A percentile compares a stretch with the other conserved stretches of the same genome.
phyloP scores from a whole-genome alignment of 2,888 invertebrate species.

The Sesia bembeciformis region DNA sequence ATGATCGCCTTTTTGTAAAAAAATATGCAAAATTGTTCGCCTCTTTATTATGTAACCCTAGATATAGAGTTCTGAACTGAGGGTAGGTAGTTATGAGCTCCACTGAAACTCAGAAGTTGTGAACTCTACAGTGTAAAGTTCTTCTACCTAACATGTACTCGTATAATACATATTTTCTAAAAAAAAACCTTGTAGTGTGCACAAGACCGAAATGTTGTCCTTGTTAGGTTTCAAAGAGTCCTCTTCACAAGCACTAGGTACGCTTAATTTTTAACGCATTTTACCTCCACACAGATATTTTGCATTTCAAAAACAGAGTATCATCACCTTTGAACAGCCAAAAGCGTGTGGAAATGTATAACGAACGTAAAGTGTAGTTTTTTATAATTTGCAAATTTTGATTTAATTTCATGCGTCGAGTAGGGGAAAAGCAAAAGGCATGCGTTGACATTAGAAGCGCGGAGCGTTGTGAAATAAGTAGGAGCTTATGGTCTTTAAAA shows the following conservation, averaged over 20 bases:
- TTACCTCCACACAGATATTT: constrained; percentile 11
- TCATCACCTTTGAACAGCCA: background rate
- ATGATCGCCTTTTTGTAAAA: no score
- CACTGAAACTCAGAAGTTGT: no score
- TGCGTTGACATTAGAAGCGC: no score
- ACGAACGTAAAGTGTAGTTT: background rate
- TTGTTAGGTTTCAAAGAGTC: background rate
- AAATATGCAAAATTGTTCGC: no score
- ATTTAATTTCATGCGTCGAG: background rate
- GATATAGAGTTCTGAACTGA: no score
- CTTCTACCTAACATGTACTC: no score
- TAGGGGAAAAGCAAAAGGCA: background rate
- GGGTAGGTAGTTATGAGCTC: no score
- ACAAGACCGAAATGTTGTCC: background rate
- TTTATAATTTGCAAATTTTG: background rate
- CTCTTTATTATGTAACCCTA: no score
- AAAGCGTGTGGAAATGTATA: background rate
- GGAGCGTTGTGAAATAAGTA: no score
- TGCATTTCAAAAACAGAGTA: background rate
- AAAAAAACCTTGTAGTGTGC: background rate
- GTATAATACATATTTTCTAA: background rate
- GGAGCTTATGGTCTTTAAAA: no score
- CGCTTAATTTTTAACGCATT: constrained; percentile 9
- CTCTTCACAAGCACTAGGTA: background rate
- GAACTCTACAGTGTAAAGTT: no score